Base-by-base conservation (phyloP, 1,140 invertebrate genomes). In the Geopemphigus sp. region DNA sequence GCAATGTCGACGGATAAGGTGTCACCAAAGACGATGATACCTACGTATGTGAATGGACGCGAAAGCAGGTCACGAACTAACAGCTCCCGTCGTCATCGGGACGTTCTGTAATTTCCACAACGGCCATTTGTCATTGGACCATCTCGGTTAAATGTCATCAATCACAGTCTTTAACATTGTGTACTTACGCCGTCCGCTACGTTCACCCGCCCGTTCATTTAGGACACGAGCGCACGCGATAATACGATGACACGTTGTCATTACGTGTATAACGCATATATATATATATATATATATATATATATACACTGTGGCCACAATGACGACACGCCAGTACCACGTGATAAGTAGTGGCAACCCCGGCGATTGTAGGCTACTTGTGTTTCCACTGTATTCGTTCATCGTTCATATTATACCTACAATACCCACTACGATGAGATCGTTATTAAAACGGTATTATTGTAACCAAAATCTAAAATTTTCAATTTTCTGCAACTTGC, bases 141-240 rank as follows among this genome's bases (percentile, higher is more conserved):
- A 56, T 56, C 56, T 50, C 53, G 70, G 26, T 39, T 56, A 19
- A 73, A 73, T 53, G 70, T 73, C 70, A 73, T 73, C 70, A 73
- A 73, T 73, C 70, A 73, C 29, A 24, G 70, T 56, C 70, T 73
- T 73, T 73, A 73, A 73, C 70, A 56, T 56, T 73, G 70, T 50
- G 45, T 19, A 10, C 47, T 50, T 12, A 39, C 22, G 45, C 19
- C 39, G 45, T 39, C 19, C 39, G 22, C 24, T 39, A 39, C 45
- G 14, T 68, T 26, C 50, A 26, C 22, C 50, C 47, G 26, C 17
- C 70, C 50, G 24, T 26, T n/a, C 68, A 47, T 73, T 56, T 22
- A 8, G 45, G 68, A 53, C 22, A 53, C 47, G 14, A n/a, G 22
- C 22, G 45, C 24, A 4, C 47, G 6, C 45, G 63, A 22, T 66